Evolutionary conservation across 2,113 vertebrate species (phyloP).

Genomic region (Harpagus bidentatus): DNA sequence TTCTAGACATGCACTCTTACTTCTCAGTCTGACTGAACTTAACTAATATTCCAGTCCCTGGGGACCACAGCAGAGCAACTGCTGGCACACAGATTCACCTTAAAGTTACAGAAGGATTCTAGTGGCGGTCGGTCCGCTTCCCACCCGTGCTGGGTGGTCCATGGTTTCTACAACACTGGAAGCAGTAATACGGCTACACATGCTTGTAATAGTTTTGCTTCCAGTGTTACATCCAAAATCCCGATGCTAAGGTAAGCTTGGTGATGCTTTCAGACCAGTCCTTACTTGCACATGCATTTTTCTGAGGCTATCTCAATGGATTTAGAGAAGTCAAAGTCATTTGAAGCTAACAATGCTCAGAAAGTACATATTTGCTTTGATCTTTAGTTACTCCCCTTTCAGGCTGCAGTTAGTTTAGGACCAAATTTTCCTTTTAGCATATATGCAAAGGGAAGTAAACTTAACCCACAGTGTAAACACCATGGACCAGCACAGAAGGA

Average conservation of each 20-base stretch:
- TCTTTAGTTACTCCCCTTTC: neutral
- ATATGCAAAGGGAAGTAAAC: neutral
- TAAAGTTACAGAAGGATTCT: neutral
- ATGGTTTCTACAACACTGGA: neutral
- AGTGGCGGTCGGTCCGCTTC: neutral
- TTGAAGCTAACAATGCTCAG: neutral
- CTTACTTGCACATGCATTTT: neutral
- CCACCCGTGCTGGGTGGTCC: neutral
- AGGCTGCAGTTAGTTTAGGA: neutral
- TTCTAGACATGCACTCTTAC: neutral
- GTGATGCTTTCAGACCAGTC: neutral
- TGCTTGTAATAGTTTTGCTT: neutral
- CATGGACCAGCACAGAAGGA: neutral
- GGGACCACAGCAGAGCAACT: neutral
- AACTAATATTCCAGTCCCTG: neutral
- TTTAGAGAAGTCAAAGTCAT: neutral
- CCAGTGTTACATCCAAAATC: neutral
- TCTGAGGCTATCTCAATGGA: neutral
- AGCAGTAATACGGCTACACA: neutral
- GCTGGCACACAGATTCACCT: neutral
- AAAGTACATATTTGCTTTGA: neutral
- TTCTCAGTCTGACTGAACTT: neutral
- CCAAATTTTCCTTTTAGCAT: neutral
- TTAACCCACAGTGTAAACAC: neutral
- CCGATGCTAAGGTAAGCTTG: neutral